phyloP scores from a whole-genome alignment of 2,888 invertebrate species.

The Apodemia zela region DNA sequence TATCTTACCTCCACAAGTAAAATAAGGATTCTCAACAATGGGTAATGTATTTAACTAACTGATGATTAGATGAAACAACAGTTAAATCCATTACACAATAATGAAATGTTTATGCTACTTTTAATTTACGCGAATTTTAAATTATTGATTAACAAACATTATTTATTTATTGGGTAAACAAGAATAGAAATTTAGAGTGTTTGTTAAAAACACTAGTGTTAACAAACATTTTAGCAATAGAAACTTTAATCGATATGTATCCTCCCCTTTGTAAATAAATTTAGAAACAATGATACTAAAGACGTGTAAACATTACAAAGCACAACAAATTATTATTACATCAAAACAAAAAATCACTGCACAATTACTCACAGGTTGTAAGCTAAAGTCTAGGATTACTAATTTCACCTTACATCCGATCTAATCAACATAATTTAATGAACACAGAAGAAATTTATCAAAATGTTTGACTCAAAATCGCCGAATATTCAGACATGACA shows the following conservation, averaged over 20 bases:
- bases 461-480: conserved; percentile 50
- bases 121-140: not conserved
- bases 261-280: conserved; percentile 75
- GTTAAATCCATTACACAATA: not conserved
- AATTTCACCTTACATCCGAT: conserved; percentile 50
- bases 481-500: conserved; percentile 35
- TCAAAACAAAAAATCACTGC: conserved; percentile 19
- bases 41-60: too few species aligned
- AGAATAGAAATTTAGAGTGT: too few species aligned
- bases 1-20: not conserved
- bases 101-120: not conserved
- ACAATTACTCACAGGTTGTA: conserved; percentile 55
- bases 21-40: not conserved
- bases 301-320: conserved; percentile 73
- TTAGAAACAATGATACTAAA: conserved; percentile 50
- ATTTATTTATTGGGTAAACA: too few species aligned
- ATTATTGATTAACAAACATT: not conserved
- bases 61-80: too few species aligned
- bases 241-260: conserved; percentile 32
- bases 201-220: too few species aligned
- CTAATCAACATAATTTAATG: conserved; percentile 63
- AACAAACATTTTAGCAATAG: not conserved
- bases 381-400: conserved; percentile 42
- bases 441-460: conserved; percentile 57
- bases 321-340: conserved; percentile 31